Evolutionary conservation across 2,113 vertebrate species (phyloP), one percentile per base, ranked within the genome.

Genomic region (Brachionichthys hirsutus): DNA sequence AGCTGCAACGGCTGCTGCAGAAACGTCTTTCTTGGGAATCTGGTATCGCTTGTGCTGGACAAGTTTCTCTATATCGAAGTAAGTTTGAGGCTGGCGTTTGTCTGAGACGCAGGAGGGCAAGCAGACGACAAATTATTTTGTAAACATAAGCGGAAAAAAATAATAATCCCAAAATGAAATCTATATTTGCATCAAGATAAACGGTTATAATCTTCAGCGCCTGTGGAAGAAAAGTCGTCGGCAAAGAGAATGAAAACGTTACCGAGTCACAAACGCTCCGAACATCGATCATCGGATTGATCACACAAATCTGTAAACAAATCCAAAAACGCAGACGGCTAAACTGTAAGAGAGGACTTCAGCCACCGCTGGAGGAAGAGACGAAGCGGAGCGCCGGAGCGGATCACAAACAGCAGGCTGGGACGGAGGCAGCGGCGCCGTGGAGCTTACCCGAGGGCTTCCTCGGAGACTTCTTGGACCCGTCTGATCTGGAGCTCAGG

Each of bases 51-150:
- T 86, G 76, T 89, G 89, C 70, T 90, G 90, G 54, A 89, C 68
- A 65, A 90, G 82, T 72, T 87, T 89, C 59, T 87, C 80, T 77
- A 89, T 61, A 78, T 90, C 85, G 54, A 90, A 89, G 83, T 87
- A 90, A 0, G 90, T 90, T 77, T 88, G 83, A 66, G 47, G 0
- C 40, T 76, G 18, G 8, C 52, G 52, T 66, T 88, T 90, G 67
- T 85, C 90, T 90, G 66, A 62, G 60, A 70, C 22, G 67, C 54
- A 74, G 70, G 47, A 78, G 55, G 63, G 61, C 15, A 85, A 86
- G 78, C 48, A 88, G 53, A 88, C 38, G 48, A 76, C 13, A 83
- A 10, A 77, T 84, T 82, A 56, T 67, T 74, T 45, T 20, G 45
- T 36, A 38, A 15, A 54, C 13, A 17, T 30, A 47, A 48, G 12